Conservation (phyloP, 2,888 invertebrate species). For the Cylindroiulus punctatus region DNA sequence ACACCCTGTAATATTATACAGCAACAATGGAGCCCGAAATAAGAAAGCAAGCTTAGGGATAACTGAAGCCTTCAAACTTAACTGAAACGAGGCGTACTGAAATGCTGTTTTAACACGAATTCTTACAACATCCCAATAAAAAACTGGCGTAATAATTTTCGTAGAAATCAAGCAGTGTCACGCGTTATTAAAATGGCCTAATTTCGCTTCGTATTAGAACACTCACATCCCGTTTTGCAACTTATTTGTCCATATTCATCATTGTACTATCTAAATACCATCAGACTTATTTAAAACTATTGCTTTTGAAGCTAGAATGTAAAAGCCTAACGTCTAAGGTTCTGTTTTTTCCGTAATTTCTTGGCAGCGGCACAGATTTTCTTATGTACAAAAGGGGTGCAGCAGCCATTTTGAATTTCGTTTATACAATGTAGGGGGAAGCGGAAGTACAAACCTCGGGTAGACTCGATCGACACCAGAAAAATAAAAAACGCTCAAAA, state of each 20-base stretch:
- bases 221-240: slow-evolving; percentile 45
- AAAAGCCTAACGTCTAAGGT: slow-evolving; percentile 50
- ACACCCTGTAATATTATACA: background rate
- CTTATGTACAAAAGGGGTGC: slow-evolving; percentile 47
- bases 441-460: slow-evolving; percentile 42
- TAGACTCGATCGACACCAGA: slow-evolving; percentile 21
- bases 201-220: slow-evolving; percentile 28
- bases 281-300: slow-evolving; percentile 52
- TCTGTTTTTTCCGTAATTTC: slow-evolving; percentile 40
- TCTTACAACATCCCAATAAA: background rate
- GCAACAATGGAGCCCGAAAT: background rate
- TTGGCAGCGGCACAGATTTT: slow-evolving; percentile 43
- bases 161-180: background rate
- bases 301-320: slow-evolving; percentile 50
- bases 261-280: slow-evolving; percentile 52
- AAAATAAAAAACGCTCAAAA: slow-evolving; percentile 30
- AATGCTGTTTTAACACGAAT: slow-evolving; percentile 43
- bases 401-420: slow-evolving; percentile 43
- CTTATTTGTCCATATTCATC: slow-evolving; percentile 47
- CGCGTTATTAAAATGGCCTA: slow-evolving; percentile 20
- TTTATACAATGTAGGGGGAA: slow-evolving; percentile 19
- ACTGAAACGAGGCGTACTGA: background rate
- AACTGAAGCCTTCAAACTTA: background rate
- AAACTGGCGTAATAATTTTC: slow-evolving; percentile 1
- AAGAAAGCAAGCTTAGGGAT: background rate